Conservation (phyloP, 2,113 vertebrate genomes). For the Chloebia gouldiae region DNA sequence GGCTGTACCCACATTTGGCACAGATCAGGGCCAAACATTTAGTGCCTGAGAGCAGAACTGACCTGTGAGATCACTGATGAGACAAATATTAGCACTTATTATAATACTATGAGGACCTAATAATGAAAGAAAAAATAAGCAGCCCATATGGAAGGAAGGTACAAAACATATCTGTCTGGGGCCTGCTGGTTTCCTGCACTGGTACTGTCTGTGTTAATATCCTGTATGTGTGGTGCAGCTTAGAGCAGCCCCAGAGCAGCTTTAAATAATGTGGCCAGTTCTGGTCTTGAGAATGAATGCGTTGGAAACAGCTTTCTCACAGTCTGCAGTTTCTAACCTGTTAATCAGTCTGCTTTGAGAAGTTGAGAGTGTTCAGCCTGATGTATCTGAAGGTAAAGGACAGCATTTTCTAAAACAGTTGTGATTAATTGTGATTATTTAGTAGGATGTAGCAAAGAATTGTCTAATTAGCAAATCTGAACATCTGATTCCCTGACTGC, state of each 20-base stretch:
- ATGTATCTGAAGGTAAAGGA: background rate
- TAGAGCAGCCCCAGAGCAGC: background rate
- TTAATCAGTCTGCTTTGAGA: background rate
- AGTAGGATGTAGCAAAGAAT: background rate
- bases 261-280: background rate
- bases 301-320: background rate
- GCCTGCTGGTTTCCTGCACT: background rate
- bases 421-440: background rate
- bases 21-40: background rate
- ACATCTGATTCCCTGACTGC: background rate
- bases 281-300: background rate
- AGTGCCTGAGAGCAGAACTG: background rate
- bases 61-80: background rate
- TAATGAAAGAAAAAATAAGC: background rate
- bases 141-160: background rate
- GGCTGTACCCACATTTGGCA: background rate
- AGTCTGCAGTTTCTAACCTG: background rate
- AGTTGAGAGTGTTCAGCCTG: background rate
- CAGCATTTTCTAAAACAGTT: background rate
- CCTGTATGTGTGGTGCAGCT: background rate
- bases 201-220: background rate
- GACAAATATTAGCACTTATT: background rate
- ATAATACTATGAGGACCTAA: background rate
- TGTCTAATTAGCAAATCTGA: background rate
- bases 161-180: background rate